These are phyloP conservation scores for Taurulus bubalis DNA, from an alignment of 2,113 vertebrate genomes.

Conservation along the genomic window DNA sequence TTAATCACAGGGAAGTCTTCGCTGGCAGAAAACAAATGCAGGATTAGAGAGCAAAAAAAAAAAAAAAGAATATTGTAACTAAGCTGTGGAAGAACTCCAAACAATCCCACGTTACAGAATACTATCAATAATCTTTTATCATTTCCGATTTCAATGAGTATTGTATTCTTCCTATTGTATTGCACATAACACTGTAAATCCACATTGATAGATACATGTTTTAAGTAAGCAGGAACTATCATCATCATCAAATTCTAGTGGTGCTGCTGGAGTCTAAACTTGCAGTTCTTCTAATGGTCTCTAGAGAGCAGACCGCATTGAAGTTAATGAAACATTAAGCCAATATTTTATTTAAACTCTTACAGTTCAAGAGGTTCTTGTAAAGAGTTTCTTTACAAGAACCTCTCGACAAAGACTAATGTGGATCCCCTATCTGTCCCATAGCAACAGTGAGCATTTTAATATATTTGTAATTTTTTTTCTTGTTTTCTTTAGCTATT, in stretches of 20 bases:
- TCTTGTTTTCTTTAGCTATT: too few relatives aligned
- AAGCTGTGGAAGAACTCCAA: not conserved
- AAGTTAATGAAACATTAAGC: not conserved
- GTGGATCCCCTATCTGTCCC: too few relatives aligned
- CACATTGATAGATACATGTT: not conserved
- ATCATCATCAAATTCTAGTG: not conserved
- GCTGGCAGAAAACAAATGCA: not conserved
- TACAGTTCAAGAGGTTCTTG: too few relatives aligned
- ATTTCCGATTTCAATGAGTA: not conserved
- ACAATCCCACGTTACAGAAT: not conserved
- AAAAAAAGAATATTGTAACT: not conserved
- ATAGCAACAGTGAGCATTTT: too few relatives aligned
- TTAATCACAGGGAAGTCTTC: not conserved
- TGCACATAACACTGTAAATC: not conserved
- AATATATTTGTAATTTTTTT: too few relatives aligned
- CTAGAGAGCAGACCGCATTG: not conserved
- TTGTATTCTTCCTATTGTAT: not conserved
- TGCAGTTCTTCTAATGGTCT: not conserved
- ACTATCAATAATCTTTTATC: too few relatives aligned
- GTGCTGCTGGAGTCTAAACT: not conserved
- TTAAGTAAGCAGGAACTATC: not conserved
- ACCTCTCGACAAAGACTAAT: too few relatives aligned
- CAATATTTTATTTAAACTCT: not conserved
- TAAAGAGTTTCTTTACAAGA: too few relatives aligned
- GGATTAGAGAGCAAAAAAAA: not conserved